Percentiles rank a stretch among this genome's conserved stretches.
Conservation (phyloP, 2,888 invertebrate species). For the Sinotaia quadrata region DNA sequence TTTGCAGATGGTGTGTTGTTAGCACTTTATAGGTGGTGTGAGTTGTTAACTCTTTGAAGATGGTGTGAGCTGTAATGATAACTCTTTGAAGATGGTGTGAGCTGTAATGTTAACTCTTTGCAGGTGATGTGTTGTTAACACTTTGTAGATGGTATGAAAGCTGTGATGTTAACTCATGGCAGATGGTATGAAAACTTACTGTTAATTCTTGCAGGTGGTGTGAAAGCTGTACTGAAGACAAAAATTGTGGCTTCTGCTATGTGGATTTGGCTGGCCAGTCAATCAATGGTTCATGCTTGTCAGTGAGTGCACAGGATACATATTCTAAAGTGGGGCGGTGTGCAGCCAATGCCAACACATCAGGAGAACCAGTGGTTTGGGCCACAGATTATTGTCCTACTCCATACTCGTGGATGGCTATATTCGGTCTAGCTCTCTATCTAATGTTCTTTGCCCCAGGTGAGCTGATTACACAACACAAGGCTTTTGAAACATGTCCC, state of each 20-base stretch:
- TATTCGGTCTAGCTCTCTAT: slow-evolving; percentile 73
- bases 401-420: slow-evolving; percentile 72
- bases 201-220: slow-evolving; percentile 71
- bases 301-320: slow-evolving; percentile 41
- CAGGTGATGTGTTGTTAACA: no score
- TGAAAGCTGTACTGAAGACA: slow-evolving; percentile 71
- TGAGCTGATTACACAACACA: no score
- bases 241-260: slow-evolving; percentile 74
- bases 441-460: slow-evolving; percentile 74
- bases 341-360: slow-evolving; percentile 45
- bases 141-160: no score
- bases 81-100: no score
- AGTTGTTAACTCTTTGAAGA: no score
- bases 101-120: no score
- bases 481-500: no score
- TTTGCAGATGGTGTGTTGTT: no score
- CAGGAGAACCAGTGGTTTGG: slow-evolving; percentile 48
- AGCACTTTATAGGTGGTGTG: no score
- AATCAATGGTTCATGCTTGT: slow-evolving; percentile 69
- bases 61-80: no score
- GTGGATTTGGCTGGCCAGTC: slow-evolving; percentile 45
- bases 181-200: no score
- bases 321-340: slow-evolving; percentile 52
- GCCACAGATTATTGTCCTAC: slow-evolving; percentile 73
- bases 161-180: no score